Conservation (phyloP, 2,113 vertebrate genomes). For the Semnornis frantzii region DNA sequence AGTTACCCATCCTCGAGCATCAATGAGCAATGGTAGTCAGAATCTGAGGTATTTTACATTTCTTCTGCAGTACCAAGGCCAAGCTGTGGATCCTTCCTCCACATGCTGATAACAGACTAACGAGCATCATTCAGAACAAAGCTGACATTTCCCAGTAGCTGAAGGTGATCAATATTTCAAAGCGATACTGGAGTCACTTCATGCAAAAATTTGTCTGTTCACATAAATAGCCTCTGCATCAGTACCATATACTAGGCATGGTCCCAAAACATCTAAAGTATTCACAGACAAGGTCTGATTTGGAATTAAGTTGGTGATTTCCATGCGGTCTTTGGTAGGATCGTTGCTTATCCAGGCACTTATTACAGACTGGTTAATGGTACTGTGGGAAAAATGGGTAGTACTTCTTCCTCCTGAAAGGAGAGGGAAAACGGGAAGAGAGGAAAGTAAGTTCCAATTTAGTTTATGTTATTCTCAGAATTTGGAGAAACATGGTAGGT, state of each 20-base stretch:
- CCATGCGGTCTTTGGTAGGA: constrained; percentile 89
- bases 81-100: background rate
- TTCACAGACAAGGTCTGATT: constrained; percentile 92
- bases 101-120: background rate
- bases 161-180: background rate
- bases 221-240: constrained; percentile 95
- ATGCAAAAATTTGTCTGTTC: constrained; percentile 85
- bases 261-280: constrained; percentile 91
- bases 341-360: constrained; percentile 91
- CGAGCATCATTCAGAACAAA: background rate
- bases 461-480: background rate
- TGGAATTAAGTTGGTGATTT: constrained; percentile 92
- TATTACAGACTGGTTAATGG: constrained; percentile 82
- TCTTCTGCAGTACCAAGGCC: background rate
- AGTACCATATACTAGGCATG: constrained; percentile 94
- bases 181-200: background rate
- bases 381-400: constrained; percentile 82
- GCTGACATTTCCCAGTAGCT: background rate
- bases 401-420: constrained; percentile 86
- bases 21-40: background rate
- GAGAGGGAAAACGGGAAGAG: background rate
- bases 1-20: background rate
- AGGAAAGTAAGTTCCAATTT: background rate
- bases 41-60: background rate
- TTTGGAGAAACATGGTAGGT: background rate